Conservation (phyloP, 2,797 vertebrate genomes). For the Molothrus ater region DNA sequence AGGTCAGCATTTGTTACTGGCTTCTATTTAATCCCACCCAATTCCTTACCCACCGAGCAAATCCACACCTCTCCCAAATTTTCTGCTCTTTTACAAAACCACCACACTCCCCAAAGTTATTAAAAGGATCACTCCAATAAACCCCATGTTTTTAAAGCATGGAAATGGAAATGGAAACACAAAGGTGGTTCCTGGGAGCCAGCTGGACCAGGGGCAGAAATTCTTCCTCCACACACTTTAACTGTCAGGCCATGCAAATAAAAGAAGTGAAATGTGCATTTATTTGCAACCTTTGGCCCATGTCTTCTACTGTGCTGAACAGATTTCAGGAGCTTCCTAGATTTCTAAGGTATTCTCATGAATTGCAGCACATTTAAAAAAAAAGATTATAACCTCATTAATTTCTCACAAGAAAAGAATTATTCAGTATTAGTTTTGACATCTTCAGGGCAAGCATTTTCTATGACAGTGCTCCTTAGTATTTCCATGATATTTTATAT, state of each 20-base stretch:
- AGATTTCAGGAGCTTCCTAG: not conserved
- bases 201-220: not conserved
- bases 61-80: not conserved
- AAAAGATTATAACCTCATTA: not conserved
- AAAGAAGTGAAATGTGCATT: not conserved
- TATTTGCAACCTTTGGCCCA: not conserved
- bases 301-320: not conserved
- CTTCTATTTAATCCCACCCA: not conserved
- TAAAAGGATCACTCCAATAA: not conserved
- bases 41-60: not conserved
- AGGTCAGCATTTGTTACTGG: not conserved
- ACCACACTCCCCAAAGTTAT: not conserved
- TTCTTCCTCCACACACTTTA: not conserved
- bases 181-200: not conserved
- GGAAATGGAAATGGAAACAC: not conserved
- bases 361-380: not conserved
- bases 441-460: too few relatives aligned
- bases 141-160: not conserved
- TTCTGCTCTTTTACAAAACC: not conserved
- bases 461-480: too few relatives aligned
- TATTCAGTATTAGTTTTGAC: not conserved
- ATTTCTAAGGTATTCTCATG: not conserved
- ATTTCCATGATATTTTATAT: too few relatives aligned
- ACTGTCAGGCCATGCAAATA: not conserved
- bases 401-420: not conserved